These are phyloP conservation scores for Odontomyia ornata DNA, from an alignment of 2,888 invertebrate genomes.

Conservation along the genomic window DNA sequence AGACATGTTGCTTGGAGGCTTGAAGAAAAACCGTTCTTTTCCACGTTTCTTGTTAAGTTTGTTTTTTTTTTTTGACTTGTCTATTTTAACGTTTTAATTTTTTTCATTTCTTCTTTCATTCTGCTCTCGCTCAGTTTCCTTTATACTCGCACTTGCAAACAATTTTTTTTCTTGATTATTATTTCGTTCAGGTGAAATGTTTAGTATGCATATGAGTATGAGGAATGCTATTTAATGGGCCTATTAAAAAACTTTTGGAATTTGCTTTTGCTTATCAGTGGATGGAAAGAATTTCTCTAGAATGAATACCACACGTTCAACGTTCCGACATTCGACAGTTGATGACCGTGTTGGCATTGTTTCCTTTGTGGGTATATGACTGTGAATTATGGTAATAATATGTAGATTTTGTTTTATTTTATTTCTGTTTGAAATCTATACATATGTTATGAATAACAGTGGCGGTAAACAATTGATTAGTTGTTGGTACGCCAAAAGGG, in stretches of 20 bases:
- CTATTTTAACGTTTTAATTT: background rate
- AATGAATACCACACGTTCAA: constrained; percentile 6
- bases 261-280: constrained; percentile 34
- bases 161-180: constrained; percentile 8
- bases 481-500: no score
- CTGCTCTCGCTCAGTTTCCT: no score
- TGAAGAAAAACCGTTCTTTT: constrained; percentile 28
- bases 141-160: no score
- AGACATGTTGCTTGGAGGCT: background rate
- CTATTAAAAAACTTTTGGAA: constrained; percentile 42
- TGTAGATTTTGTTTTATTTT: no score
- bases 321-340: no score
- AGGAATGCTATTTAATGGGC: constrained; percentile 37
- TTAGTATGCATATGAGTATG: constrained; percentile 29
- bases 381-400: no score
- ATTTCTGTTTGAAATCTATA: no score
- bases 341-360: no score
- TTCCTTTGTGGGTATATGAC: no score
- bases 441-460: no score
- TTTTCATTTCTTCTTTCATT: background rate
- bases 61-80: background rate
- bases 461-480: no score
- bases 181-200: constrained; percentile 31
- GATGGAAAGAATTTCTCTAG: constrained; percentile 21
- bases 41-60: background rate